Percentiles rank a stretch among this genome's conserved stretches.
These are phyloP conservation scores for Megaptera novaeangliae DNA, from an alignment of 2,113 vertebrate genomes.

Conservation along the genomic window DNA sequence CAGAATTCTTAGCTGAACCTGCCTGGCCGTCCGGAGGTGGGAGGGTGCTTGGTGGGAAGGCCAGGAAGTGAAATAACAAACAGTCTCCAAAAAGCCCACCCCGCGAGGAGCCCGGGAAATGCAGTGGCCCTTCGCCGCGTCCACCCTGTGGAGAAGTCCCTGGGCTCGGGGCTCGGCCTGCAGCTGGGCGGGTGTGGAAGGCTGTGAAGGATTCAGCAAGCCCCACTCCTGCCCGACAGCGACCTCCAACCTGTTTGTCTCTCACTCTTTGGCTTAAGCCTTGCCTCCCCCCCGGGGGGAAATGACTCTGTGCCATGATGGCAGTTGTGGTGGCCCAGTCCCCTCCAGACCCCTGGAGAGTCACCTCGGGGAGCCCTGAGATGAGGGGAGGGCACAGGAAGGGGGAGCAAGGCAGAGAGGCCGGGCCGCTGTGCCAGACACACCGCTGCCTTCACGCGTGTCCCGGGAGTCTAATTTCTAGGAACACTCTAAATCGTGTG, in stretches of 20 bases:
- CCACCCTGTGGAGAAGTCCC: not conserved
- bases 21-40: not conserved
- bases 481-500: no score
- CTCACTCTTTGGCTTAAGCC: not conserved
- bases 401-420: no score
- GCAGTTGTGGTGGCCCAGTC: rapidly evolving
- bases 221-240: no score
- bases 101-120: not conserved
- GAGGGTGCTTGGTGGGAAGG: conserved; percentile 3
- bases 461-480: not conserved
- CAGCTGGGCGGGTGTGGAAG: rapidly evolving
- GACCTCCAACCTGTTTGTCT: rapidly evolving
- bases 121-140: not conserved
- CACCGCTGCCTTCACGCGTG: rapidly evolving
- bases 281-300: rapidly evolving
- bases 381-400: not conserved
- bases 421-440: rapidly evolving
- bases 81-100: not conserved
- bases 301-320: not conserved
- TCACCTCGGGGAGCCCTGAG: no score
- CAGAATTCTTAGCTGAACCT: conserved; percentile 68
- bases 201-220: not conserved
- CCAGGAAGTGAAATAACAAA: conserved; percentile 18
- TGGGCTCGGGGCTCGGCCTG: no score
- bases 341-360: not conserved